Base-by-base conservation (phyloP, 2,888 invertebrate genomes). In the Xylota sylvarum region DNA sequence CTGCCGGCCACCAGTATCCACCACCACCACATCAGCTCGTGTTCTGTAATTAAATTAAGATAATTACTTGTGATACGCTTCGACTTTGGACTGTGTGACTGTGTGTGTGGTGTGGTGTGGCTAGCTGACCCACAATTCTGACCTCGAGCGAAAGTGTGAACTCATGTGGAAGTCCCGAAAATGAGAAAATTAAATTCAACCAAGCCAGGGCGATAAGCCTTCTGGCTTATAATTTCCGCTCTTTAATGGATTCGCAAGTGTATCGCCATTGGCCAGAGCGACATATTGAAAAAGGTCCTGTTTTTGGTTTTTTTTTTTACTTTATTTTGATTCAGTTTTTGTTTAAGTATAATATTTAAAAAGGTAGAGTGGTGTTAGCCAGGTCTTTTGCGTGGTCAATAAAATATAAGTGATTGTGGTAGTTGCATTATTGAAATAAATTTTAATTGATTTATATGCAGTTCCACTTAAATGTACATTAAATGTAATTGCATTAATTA, bases 41-140 rank as follows among this genome's bases (percentile, higher is more conserved):
- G 70, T 50, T 65, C 32, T 27, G 65, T 85, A 81, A 85, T 85
- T 85, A 85, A 85, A 85, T 85, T 81, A 85, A 85, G 85, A 85
- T 85, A 85, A 85, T 85, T 85, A 81, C 85, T 72, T 55, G 46
- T 81, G 85, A 85, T 85, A 85, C 55, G 52, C 37, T 72, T 72
- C 46, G 70, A 80, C 70, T 74, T 50, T 40, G 65, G 50, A 9
- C 19, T 35, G 37, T 35, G 9, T 19, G 60, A 4, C n/a, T 40
- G 40, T n/a, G 40, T n/a, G n/a, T 40, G n/a, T 23, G 14, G 23
- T 23, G 23, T 23, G 23, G 23, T 23, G 23, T 23, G 23, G 23
- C 23, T 23, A 23, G 7, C 55, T 6, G 30, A 35, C 46, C 32
- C 40, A 52, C 17, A 17, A n/a, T 43, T n/a, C 17, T 23, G 70